Evolutionary conservation across 2,113 vertebrate genomes (phyloP).

Genomic region (Sylvilagus bachmani): DNA sequence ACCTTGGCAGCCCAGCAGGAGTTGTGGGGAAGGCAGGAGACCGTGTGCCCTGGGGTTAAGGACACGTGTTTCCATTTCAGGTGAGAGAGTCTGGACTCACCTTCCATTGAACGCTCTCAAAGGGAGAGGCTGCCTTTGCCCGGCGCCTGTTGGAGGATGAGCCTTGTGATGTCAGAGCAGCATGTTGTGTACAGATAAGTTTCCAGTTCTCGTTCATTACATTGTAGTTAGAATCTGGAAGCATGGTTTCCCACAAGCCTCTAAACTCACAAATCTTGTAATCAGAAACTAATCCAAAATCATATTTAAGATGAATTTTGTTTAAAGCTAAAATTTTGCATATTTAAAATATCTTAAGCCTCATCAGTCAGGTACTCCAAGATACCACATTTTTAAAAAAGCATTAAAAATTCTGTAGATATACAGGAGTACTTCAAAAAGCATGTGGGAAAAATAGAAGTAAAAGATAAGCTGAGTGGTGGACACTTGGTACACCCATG

Average conservation of each 20-base stretch:
- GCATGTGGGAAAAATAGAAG: too few relatives aligned
- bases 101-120: constrained; percentile 32
- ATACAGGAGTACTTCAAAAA: too few relatives aligned
- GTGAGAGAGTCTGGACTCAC: neutral
- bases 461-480: too few relatives aligned
- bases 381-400: neutral
- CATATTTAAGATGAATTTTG: constrained; percentile 43
- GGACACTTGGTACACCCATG: too few relatives aligned
- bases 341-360: neutral
- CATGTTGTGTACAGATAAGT: constrained; percentile 6
- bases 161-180: constrained; percentile 1
- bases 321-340: neutral
- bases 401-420: neutral
- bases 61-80: neutral
- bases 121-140: constrained; percentile 21
- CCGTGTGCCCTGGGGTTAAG: neutral
- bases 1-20: neutral
- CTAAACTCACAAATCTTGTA: constrained; percentile 17
- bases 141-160: constrained; percentile 5
- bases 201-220: neutral
- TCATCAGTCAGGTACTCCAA: neutral
- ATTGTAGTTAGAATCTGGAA: constrained; percentile 38
- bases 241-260: neutral
- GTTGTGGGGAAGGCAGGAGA: too few relatives aligned
- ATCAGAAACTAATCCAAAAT: constrained; percentile 50